Evolutionary conservation across 2,113 vertebrate genomes (phyloP).

Genomic region (Mastomys coucha): DNA sequence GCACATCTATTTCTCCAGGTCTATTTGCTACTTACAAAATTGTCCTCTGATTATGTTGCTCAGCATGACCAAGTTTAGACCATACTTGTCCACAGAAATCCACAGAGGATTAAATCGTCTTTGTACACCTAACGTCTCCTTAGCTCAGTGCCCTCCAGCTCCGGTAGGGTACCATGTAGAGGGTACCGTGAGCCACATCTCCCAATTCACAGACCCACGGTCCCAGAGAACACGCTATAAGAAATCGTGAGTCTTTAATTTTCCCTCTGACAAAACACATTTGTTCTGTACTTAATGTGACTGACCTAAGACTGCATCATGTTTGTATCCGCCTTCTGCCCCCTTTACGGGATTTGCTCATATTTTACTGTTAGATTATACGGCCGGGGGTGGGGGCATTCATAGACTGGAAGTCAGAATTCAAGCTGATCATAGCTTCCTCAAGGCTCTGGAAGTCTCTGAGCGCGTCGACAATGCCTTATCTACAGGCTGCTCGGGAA

Average conservation of each 20-base stretch:
- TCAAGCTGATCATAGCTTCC: neutral
- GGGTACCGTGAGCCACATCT: fast-evolving
- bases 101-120: neutral
- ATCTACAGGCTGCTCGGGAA: neutral
- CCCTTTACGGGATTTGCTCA: neutral
- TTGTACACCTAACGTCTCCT: neutral
- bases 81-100: neutral
- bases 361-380: neutral
- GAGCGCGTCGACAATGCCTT: neutral
- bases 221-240: neutral
- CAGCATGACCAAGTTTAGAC: neutral
- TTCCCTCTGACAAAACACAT: neutral
- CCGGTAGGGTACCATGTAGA: too few relatives aligned
- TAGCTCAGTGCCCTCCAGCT: neutral
- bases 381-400: too few relatives aligned
- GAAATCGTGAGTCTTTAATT: neutral
- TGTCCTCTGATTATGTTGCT: neutral
- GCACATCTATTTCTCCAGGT: neutral
- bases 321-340: neutral
- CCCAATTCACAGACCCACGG: too few relatives aligned
- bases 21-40: neutral
- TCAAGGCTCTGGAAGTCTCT: neutral
- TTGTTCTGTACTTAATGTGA: neutral
- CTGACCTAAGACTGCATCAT: neutral
- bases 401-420: slow-evolving; percentile 5